Evolutionary conservation across 2,797 vertebrate genomes (phyloP), one percentile per base, ranked within the genome.

Genomic region (Hoplostethus atlanticus): DNA sequence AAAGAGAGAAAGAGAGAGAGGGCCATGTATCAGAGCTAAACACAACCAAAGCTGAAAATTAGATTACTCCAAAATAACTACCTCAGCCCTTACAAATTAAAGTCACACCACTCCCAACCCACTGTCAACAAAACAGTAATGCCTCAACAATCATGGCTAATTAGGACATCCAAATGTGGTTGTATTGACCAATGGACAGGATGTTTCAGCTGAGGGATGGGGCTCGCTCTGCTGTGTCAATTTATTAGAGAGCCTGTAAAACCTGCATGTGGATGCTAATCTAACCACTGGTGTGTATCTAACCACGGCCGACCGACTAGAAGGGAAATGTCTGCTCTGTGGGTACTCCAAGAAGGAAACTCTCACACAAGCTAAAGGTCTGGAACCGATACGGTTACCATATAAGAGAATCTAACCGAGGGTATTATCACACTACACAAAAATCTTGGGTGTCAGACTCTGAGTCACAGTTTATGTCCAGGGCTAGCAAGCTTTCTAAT

Each of bases 381-480:
- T 57, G 34, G 1, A 44, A 54, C 47, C 64, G 55, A 65, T 25
- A 64, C 52, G 42, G 63, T 54, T 44, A 48, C 64, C 69, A 51
- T 62, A 65, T 16, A 42, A 62, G 56, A 67, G 28, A 56, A 71
- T 59, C 36, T 59, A 11, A 38, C 31, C 10, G 16, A 17, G 65
- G 66, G 25, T 58, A 74, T 79, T 64, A 83, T 84, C 77, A 63
- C 83, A 84, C 73, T 13, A 21, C 42, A 81, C 16, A 81, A 76
- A 75, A 30, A 81, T 74, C 38, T 54, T 40, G 16, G 11, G 58
- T 44, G 68, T 59, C 42, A 56, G 28, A 52, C 65, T 2, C 0
- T 78, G 83, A 87, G 81, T 89, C 83, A 89, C 40, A 48, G 59
- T 64, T 68, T 74, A 51, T 55, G 42, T 57, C 54, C 16, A 52